Percentiles rank a stretch among this genome's conserved stretches.
phyloP scores from a whole-genome alignment of 1,140 invertebrate species.

The Zaprionus camerounensis region DNA sequence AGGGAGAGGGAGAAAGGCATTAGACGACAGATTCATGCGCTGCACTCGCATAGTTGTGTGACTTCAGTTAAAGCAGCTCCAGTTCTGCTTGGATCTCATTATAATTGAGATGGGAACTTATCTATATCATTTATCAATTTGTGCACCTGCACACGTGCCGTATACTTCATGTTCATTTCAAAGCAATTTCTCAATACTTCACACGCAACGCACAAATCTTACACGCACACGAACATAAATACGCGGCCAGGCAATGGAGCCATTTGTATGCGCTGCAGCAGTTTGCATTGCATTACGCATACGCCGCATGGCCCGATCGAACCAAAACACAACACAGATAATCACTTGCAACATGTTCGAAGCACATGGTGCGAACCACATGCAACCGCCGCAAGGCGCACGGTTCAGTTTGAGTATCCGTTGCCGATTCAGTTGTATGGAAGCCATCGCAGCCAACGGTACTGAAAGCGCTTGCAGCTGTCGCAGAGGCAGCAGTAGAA shows the following conservation, averaged over 20 bases:
- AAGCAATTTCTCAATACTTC: conserved; percentile 59
- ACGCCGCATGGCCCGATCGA: conserved; percentile 51
- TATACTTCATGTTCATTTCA: conserved; percentile 68
- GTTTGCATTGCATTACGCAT: conserved; percentile 39
- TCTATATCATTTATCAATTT: conserved; percentile 36
- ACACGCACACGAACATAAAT: conserved; percentile 9
- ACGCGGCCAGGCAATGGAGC: conserved; percentile 15
- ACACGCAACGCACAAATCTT: conserved; percentile 22
- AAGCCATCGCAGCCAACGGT: conserved; percentile 72
- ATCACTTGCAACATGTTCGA: conserved; percentile 66
- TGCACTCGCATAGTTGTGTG: neutral
- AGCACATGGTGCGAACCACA: conserved; percentile 63
- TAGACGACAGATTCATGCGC: neutral
- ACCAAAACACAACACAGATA: conserved; percentile 76
- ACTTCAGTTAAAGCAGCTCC: neutral
- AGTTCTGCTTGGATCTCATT: neutral
- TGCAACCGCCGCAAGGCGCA: conserved; percentile 1
- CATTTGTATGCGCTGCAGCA: conserved; percentile 60
- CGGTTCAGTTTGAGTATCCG: conserved; percentile 27
- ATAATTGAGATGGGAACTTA: neutral
- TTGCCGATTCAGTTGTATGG: conserved; percentile 66
- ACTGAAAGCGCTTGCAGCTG: conserved; percentile 34
- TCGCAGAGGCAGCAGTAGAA: neutral
- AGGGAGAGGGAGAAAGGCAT: neutral
- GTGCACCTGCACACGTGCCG: conserved; percentile 56